These are phyloP conservation scores for Yasuhikotakia modesta DNA, from an alignment of 2,797 vertebrate species.

Conservation along the genomic window DNA sequence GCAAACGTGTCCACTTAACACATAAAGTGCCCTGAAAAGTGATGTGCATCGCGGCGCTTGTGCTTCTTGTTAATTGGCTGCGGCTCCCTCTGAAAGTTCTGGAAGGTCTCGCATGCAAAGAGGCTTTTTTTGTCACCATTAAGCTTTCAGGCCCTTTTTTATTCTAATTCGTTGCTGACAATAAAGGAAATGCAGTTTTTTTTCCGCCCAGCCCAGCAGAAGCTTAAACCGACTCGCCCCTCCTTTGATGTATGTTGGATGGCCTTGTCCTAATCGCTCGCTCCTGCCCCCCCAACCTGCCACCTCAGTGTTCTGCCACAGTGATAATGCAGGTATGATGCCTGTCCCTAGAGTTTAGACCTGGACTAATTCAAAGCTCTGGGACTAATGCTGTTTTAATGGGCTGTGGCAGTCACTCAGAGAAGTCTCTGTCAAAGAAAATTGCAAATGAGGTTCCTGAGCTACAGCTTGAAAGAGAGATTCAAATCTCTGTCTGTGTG, in stretches of 20 bases:
- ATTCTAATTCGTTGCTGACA: conserved; percentile 72
- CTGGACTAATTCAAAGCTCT: conserved; percentile 89
- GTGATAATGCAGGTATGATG: conserved; percentile 75
- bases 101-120: conserved; percentile 70
- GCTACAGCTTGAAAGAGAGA: conserved; percentile 68
- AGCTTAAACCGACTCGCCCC: conserved; percentile 70
- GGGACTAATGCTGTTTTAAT: conserved; percentile 85
- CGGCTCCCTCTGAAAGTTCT: conserved; percentile 70
- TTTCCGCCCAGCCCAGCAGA: conserved; percentile 65
- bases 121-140: conserved; percentile 72
- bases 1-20: conserved; percentile 44
- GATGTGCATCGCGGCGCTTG: conserved; percentile 39
- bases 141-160: conserved; percentile 69
- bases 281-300: conserved; percentile 31
- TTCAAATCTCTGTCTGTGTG: conserved; percentile 34
- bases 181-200: conserved; percentile 66
- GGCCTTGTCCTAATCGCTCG: conserved; percentile 68
- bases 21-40: conserved; percentile 25
- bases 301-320: conserved; percentile 51
- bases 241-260: conserved; percentile 72
- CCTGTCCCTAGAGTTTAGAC: conserved; percentile 81
- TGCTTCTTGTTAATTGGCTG: conserved; percentile 72
- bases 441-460: conserved; percentile 80
- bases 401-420: conserved; percentile 76
- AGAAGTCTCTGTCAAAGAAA: conserved; percentile 86